Conservation (phyloP, 2,888 invertebrate genomes). For the Drosophila testacea region DNA sequence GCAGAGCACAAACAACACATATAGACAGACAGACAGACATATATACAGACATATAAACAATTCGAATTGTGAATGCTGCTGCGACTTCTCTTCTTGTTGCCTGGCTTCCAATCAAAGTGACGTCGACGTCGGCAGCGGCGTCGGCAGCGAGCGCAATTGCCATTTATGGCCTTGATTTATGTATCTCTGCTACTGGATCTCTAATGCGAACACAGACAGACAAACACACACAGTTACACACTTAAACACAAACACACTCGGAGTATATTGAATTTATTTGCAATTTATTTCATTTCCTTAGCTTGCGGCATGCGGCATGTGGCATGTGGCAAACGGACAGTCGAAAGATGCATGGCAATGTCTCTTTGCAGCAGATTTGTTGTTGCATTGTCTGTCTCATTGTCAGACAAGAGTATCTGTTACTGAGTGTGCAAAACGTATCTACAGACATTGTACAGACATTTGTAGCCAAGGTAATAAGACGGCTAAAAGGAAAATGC, state of each 20-base stretch:
- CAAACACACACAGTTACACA: slow-evolving; percentile 31
- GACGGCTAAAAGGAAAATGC: slow-evolving; percentile 42
- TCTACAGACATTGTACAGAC: slow-evolving; percentile 7
- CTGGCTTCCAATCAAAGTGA: slow-evolving; percentile 72
- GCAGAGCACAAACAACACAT: slow-evolving; percentile 1
- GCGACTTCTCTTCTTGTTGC: background rate
- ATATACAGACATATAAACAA: slow-evolving; percentile 31
- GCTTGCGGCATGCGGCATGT: slow-evolving; percentile 71
- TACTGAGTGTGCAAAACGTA: slow-evolving; percentile 20
- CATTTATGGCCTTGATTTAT: slow-evolving; percentile 79
- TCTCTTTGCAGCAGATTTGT: slow-evolving; percentile 44
- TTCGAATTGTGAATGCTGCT: slow-evolving; percentile 37
- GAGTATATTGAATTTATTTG: slow-evolving; percentile 76
- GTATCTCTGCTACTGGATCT: slow-evolving; percentile 77
- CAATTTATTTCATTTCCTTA: slow-evolving; percentile 78
- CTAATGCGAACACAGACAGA: slow-evolving; percentile 67
- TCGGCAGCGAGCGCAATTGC: slow-evolving; percentile 70
- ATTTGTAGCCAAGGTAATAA: slow-evolving; percentile 29
- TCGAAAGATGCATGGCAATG: slow-evolving; percentile 57
- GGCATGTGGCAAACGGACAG: slow-evolving; percentile 55
- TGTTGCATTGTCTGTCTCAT: slow-evolving; percentile 29
- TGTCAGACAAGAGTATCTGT: slow-evolving; percentile 16
- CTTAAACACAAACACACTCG: slow-evolving; percentile 23
- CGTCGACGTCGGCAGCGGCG: slow-evolving; percentile 39
- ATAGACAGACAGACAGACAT: background rate